A percentile compares a stretch with the other conserved stretches of the same genome.
Evolutionary conservation across 2,888 invertebrate genomes (phyloP).

Genomic region (Ichneumoninae sp.): DNA sequence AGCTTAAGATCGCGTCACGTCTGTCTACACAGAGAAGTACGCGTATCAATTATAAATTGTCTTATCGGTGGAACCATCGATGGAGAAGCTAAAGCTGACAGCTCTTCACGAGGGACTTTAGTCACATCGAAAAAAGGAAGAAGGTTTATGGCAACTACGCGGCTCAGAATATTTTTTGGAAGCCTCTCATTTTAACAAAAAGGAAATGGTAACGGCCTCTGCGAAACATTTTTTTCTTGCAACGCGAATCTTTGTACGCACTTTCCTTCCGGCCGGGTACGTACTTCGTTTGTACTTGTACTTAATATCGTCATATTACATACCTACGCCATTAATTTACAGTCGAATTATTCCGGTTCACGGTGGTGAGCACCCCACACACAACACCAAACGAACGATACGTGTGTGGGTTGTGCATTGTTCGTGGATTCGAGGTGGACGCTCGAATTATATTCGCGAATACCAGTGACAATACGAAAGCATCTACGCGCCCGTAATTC

Average conservation of each 20-base stretch:
- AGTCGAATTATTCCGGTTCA: constrained; percentile 54
- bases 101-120: not conserved
- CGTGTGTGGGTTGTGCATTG: not conserved
- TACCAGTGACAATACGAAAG: not conserved
- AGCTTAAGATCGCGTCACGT: not conserved
- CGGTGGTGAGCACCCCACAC: constrained; percentile 46
- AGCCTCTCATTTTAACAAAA: too few relatives aligned
- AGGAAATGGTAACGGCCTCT: not conserved
- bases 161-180: not conserved
- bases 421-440: not conserved
- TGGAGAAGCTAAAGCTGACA: not conserved
- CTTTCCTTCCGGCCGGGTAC: not conserved
- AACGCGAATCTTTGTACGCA: constrained; percentile 26
- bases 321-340: constrained; percentile 43
- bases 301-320: constrained; percentile 41
- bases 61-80: not conserved
- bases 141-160: not conserved
- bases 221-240: not conserved
- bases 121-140: not conserved
- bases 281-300: constrained; percentile 24
- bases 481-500: not conserved
- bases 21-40: not conserved
- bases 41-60: not conserved
- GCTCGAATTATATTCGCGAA: not conserved
- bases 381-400: constrained; percentile 3